Conservation (phyloP, 1,140 invertebrate genomes). For the Aplysia californica region DNA sequence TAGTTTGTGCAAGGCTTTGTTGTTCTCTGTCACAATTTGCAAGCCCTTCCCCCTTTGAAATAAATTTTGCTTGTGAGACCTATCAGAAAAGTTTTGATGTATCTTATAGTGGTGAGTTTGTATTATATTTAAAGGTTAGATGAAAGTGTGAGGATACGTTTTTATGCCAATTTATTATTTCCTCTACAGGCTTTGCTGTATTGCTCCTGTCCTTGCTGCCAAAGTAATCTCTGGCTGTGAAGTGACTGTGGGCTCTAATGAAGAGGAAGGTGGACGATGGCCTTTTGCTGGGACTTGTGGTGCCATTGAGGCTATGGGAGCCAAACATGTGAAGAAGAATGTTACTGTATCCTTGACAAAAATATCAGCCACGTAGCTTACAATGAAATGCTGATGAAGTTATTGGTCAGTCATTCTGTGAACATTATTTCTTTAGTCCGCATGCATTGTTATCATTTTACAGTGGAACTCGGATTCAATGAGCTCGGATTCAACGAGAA, state of each 20-base stretch:
- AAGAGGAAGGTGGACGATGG: conserved; percentile 69
- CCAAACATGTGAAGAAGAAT: conserved; percentile 67
- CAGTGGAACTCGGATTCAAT: too few relatives aligned
- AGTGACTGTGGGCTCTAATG: conserved; percentile 71
- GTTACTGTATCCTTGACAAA: conserved; percentile 64
- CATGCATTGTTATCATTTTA: too few relatives aligned
- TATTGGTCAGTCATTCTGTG: neutral
- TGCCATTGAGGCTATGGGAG: conserved; percentile 71
- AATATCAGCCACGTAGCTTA: neutral
- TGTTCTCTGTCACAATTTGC: too few relatives aligned
- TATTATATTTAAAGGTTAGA: too few relatives aligned
- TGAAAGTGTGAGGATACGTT: too few relatives aligned
- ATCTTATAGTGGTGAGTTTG: too few relatives aligned
- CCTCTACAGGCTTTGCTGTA: conserved; percentile 71
- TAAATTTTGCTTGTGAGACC: too few relatives aligned
- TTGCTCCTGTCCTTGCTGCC: conserved; percentile 73
- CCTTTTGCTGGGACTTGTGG: conserved; percentile 72
- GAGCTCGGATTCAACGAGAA: too few relatives aligned
- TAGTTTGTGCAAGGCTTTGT: too few relatives aligned
- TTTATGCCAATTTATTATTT: too few relatives aligned
- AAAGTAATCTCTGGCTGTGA: conserved; percentile 70
- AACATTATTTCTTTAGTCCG: conserved; percentile 55
- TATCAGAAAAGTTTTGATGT: too few relatives aligned
- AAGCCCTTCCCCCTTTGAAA: too few relatives aligned
- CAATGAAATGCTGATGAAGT: neutral